These are phyloP conservation scores for Andricus quercusramuli DNA, from an alignment of 2,888 invertebrate genomes.

Conservation along the genomic window DNA sequence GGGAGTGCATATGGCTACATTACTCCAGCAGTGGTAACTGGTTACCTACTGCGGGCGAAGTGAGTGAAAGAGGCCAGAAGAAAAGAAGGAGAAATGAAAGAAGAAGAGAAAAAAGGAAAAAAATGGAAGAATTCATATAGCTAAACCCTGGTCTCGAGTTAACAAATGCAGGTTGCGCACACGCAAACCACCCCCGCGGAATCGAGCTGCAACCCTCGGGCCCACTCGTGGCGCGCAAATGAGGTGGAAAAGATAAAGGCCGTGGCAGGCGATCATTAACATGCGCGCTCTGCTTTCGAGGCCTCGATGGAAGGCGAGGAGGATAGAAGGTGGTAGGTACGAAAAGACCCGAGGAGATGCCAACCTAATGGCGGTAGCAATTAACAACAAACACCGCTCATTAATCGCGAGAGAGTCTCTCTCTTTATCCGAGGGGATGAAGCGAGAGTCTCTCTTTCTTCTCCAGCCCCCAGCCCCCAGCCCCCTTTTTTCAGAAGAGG, in stretches of 20 bases:
- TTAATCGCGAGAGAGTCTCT: constrained; percentile 74
- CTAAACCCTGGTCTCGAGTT: constrained; percentile 44
- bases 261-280: constrained; percentile 77
- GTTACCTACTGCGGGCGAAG: constrained; percentile 51
- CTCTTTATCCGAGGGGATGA: constrained; percentile 39
- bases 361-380: constrained; percentile 78
- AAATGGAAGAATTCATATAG: constrained; percentile 34
- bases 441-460: constrained; percentile 37
- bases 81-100: background rate
- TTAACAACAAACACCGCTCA: constrained; percentile 79
- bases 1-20: constrained; percentile 25
- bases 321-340: constrained; percentile 50
- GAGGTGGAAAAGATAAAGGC: constrained; percentile 79
- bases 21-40: constrained; percentile 49
- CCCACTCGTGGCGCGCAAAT: constrained; percentile 75
- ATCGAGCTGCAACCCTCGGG: constrained; percentile 57
- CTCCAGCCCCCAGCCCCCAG: constrained; percentile 10
- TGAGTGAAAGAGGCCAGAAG: constrained; percentile 16
- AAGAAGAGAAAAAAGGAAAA: constrained; percentile 45
- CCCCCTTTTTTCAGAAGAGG: constrained; percentile 24
- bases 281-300: constrained; percentile 74
- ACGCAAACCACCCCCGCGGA: constrained; percentile 50
- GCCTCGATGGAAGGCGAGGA: constrained; percentile 48
- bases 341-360: constrained; percentile 68
- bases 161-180: constrained; percentile 50